Evolutionary conservation across 2,888 invertebrate genomes (phyloP).

Genomic region (Rutpela maculata): DNA sequence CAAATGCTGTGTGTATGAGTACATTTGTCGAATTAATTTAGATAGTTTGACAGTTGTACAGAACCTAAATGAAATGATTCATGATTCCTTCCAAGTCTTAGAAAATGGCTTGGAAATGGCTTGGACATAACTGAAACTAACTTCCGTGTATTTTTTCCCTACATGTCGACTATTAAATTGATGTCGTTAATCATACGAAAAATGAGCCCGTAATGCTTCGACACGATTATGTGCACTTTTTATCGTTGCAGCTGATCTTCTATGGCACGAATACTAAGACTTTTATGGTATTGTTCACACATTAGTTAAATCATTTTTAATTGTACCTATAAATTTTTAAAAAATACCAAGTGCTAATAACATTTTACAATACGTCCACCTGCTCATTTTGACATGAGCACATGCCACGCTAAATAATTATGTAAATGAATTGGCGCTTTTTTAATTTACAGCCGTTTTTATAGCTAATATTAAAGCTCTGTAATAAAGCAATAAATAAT

Average conservation of each 20-base stretch:
- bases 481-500: constrained; percentile 30
- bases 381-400: constrained; percentile 24
- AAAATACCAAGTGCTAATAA: constrained; percentile 20
- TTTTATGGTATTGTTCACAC: constrained; percentile 20
- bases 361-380: constrained; percentile 21
- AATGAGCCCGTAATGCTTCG: not conserved
- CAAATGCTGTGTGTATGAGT: too few relatives aligned
- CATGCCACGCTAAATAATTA: constrained; percentile 32
- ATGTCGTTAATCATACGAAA: not conserved
- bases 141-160: not conserved
- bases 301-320: constrained; percentile 31
- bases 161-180: not conserved
- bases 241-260: not conserved
- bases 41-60: too few relatives aligned
- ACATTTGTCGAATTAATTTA: too few relatives aligned
- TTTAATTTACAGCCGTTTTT: constrained; percentile 38
- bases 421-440: constrained; percentile 23
- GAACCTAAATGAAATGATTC: too few relatives aligned
- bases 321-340: constrained; percentile 28
- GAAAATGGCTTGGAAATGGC: not conserved
- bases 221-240: not conserved
- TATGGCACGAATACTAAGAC: not conserved
- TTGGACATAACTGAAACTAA: not conserved
- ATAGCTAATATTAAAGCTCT: constrained; percentile 21
- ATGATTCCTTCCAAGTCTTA: too few relatives aligned